Evolutionary conservation across 2,113 vertebrate species (phyloP).

Genomic region (Carettochelys insculpta): DNA sequence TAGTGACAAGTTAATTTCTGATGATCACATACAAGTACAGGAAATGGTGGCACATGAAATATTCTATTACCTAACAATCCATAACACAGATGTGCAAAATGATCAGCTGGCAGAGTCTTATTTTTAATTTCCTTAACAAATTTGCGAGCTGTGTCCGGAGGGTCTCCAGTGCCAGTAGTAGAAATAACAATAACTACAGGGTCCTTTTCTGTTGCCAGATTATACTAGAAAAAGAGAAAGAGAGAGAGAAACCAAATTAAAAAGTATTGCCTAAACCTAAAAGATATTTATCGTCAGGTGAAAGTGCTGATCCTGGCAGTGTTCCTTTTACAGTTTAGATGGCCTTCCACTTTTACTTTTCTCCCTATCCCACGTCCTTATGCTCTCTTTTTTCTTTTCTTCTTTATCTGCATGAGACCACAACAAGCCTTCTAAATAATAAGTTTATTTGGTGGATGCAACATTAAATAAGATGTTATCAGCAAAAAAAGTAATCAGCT

Average conservation of each 20-base stretch:
- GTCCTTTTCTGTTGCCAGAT: conserved; percentile 85
- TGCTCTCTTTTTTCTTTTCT: neutral
- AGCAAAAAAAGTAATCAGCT: too few species aligned
- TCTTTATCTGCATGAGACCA: neutral
- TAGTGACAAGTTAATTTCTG: neutral
- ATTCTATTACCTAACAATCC: conserved; percentile 87
- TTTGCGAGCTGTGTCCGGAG: conserved; percentile 87
- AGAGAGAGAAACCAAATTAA: conserved; percentile 16
- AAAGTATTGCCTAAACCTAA: neutral
- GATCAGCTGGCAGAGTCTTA: conserved; percentile 76
- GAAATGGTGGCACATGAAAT: neutral
- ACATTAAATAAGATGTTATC: neutral
- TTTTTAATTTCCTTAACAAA: conserved; percentile 87
- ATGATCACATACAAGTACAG: neutral
- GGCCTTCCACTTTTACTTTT: neutral
- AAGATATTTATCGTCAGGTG: neutral
- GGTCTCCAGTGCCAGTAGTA: conserved; percentile 94
- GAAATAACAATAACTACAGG: conserved; percentile 93
- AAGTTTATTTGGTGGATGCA: neutral
- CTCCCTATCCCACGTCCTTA: neutral
- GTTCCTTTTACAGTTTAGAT: neutral
- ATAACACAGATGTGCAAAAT: conserved; percentile 87
- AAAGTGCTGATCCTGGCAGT: neutral
- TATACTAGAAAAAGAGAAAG: conserved; percentile 80
- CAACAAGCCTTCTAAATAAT: neutral